Base-by-base conservation (phyloP, 2,888 invertebrate genomes). In the Gryllus longicercus region DNA sequence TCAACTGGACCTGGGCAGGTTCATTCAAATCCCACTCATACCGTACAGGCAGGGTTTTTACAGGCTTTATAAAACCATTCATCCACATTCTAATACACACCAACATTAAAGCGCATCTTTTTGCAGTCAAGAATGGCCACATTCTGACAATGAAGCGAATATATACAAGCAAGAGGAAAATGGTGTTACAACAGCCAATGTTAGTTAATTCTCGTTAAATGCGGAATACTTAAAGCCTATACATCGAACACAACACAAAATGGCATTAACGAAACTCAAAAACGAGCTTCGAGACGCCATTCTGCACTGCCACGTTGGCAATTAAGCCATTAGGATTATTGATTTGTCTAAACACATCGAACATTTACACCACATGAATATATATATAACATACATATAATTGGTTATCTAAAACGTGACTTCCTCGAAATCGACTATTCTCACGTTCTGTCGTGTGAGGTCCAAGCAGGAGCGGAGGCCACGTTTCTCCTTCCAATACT, bases 351-450 rank as follows among this genome's bases (percentile, higher is more conserved):
- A 21, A 63, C 63, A 63, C 63, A 63, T 63, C 63, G 63, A 63
- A 63, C 63, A 63, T 63, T 63, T 63, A 63, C 63, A 63, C 63
- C 63, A 63, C 63, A 63, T 63, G 14, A n/a, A 63, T 63, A 63
- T 16, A 63, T 21, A 21, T 38, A 38, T 38, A 38, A 38, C 38
- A 38, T 38, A 38, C 38, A 63, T 18, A 63, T n/a, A 63, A 63
- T 63, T 63, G 14, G 14, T 63, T n/a, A 63, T 63, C 63, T n/a
- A 63, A 38, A 38, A n/a, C 63, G 63, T 63, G 63, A 63, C 63
- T n/a, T 63, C 14, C 14, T 63, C 63, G 63, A 63, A 63, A 63
- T 16, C 63, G 63, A 63, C 63, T 18, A 18, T 14, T 63, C 63
- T 63, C 63, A 63, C 63, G 63, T 63, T 63, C 63, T 63, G 63